Base-by-base conservation (phyloP, 2,888 invertebrate species). In the Ferdinandea cuprea region DNA sequence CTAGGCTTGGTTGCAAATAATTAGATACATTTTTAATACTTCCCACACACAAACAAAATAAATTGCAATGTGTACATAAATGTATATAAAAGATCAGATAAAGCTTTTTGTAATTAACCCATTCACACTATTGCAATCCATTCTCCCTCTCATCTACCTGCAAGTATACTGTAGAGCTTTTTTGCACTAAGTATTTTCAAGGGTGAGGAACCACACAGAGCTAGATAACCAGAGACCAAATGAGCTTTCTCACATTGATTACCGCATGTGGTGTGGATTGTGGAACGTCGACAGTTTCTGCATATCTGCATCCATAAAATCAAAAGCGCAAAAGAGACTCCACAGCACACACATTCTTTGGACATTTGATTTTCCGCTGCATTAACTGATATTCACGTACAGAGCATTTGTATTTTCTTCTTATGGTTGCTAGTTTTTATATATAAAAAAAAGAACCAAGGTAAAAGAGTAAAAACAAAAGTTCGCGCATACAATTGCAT, bases 271-370 rank as follows among this genome's bases (percentile, higher is more conserved):
- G 61, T 87, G 87, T 89, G 89, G 89, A 89, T 86, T 88, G 90
- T 89, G 89, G 89, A 90, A 89, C 88, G 89, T 86, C 88, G 89
- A 87, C 89, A 85, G 86, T 86, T 85, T 77, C 73, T 73, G 69
- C 68, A 84, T 56, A 66, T 68, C 19, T 40, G n/a, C n/a, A n/a
- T n/a, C n/a, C n/a, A n/a, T n/a, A n/a, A n/a, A 58, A 19, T 42
- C 21, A 73, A 42, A 69, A 52, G 48, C 15, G 8, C 21, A 13
- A 66, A 54, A 35, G 59, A 25, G 25, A 5, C 32, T 61, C 44
- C 48, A 37, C 50, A n/a, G 52, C 66, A 54, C 19, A 54, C 25
- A 3, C 13, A n/a, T n/a, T n/a, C 21, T 1, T 40, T 48, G 66
- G 17, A 28, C 63, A 54, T 72, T 63, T 13, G 30, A 9, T 46